Evolutionary conservation across 1,140 invertebrate genomes (phyloP), one percentile per base, ranked within the genome.

Genomic region (Hycleus phaleratus): DNA sequence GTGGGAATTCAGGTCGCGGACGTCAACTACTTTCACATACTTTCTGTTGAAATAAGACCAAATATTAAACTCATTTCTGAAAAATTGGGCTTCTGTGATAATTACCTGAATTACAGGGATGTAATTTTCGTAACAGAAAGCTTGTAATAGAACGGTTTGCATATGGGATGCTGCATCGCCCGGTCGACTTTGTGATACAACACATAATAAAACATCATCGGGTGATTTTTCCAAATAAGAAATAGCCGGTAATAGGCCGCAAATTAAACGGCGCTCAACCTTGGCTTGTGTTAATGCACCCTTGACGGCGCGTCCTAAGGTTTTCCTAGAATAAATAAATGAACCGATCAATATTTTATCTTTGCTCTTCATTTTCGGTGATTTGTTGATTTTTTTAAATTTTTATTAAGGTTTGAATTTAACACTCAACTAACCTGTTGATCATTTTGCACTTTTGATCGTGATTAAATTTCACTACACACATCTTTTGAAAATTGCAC

Each of bases 101-200:
- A 56, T 73, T 74, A 82, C 83, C 74, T 84, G 82, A 58, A 85
- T 81, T 18, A 82, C 80, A 65, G 83, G 82, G 67, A 86, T 86
- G 60, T 81, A 82, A 58, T 85, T 84, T 68, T 85, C 84, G 45
- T 79, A 82, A 67, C 84, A 85, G 65, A 84, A 85, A 2, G 84
- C 84, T 64, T 85, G 81, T n/a, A 86, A 69, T 0, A 86, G 71
- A 3, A 85, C 83, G 64, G 81, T 80, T 65, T 85, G 83, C 78
- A 86, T 85, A 64, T 86, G 84, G 2, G 79, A 82, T 24, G 82
- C 78, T 6, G 81, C 79, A 69, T 86, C 83, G 2, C 80, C 81
- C 24, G 77, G 77, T 49, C 77, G 72, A 12, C 79, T 79, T 58
- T 80, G 77, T 3, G 82, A 79, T 49, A 84, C 77, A 10, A 86